Percentiles rank a stretch among this genome's conserved stretches.
These are phyloP conservation scores for Aethes cnicana DNA, from an alignment of 2,888 invertebrate species.

Conservation along the genomic window DNA sequence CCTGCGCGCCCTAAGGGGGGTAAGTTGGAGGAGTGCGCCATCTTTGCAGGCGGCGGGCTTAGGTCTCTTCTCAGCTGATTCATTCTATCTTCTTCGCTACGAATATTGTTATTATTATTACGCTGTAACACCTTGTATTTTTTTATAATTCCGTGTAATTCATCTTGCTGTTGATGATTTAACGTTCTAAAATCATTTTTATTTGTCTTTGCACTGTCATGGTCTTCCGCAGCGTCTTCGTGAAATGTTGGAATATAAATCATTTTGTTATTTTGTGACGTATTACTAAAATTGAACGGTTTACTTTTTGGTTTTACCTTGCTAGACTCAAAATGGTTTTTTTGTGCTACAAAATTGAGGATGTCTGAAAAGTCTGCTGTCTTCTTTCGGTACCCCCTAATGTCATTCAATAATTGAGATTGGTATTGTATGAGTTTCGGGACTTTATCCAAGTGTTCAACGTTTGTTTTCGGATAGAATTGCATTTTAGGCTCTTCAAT, in stretches of 20 bases:
- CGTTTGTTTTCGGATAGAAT: conserved; percentile 38
- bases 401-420: conserved; percentile 52
- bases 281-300: conserved; percentile 39
- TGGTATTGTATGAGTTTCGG: conserved; percentile 53
- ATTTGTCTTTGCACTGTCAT: conserved; percentile 39
- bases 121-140: conserved; percentile 74
- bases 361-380: conserved; percentile 62
- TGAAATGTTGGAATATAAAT: conserved; percentile 46
- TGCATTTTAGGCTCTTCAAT: conserved; percentile 27
- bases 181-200: conserved; percentile 44
- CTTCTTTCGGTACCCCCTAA: conserved; percentile 51
- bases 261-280: conserved; percentile 48
- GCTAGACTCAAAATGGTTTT: conserved; percentile 67
- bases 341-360: conserved; percentile 62
- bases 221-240: conserved; percentile 41
- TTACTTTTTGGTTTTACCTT: conserved; percentile 59
- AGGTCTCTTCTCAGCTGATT: conserved; percentile 51
- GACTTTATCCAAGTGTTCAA: conserved; percentile 51
- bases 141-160: conserved; percentile 65
- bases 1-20: conserved; percentile 74
- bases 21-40: conserved; percentile 48
- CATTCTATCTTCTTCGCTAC: conserved; percentile 42
- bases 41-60: conserved; percentile 55
- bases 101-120: conserved; percentile 53
- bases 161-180: conserved; percentile 54